Evolutionary conservation across 2,888 invertebrate species (phyloP).

Genomic region (Pseudolycoriella hygida): DNA sequence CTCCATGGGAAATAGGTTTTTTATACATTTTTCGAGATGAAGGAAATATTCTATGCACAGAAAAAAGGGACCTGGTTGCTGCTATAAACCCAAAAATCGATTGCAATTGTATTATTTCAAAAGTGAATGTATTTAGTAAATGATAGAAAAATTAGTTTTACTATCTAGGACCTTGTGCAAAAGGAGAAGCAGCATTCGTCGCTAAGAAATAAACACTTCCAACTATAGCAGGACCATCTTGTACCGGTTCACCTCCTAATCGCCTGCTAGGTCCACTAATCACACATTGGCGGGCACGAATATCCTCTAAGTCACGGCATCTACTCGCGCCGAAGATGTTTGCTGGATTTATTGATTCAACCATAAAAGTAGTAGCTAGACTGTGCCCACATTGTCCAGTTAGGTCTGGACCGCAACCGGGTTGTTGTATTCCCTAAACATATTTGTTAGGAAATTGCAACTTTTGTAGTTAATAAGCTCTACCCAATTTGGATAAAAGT

Average conservation of each 20-base stretch:
- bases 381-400: not conserved
- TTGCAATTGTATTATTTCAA: no score
- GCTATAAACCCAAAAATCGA: no score
- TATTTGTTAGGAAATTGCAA: no score
- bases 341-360: not conserved
- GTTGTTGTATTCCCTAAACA: no score
- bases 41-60: no score
- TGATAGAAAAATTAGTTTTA: no score
- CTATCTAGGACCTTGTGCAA: not conserved
- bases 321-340: not conserved
- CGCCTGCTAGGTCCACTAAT: not conserved
- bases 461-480: no score
- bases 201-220: not conserved
- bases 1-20: no score
- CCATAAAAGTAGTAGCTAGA: not conserved
- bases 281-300: not conserved
- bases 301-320: not conserved
- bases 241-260: not conserved
- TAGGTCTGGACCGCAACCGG: not conserved
- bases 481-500: constrained; percentile 26
- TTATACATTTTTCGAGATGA: no score
- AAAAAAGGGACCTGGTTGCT: no score
- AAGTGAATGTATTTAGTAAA: no score
- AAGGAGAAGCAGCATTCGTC: not conserved
- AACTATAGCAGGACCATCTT: not conserved